phyloP scores from a whole-genome alignment of 2,888 invertebrate species.

The Nowickia ferox region DNA sequence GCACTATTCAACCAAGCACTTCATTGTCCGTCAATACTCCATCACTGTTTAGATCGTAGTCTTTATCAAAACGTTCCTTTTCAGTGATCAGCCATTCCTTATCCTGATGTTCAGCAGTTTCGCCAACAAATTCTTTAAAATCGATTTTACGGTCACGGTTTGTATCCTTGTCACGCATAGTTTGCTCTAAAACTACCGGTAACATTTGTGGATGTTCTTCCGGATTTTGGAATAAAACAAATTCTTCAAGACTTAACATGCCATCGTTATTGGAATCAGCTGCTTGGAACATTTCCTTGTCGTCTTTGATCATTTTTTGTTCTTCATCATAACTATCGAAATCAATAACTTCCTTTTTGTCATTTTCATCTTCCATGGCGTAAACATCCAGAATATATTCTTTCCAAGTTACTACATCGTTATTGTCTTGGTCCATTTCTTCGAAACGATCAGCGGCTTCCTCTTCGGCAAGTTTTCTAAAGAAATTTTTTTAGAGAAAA shows the following conservation, averaged over 20 bases:
- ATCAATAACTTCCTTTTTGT: slow-evolving; percentile 81
- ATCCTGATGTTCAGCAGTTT: slow-evolving; percentile 86
- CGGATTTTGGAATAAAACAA: slow-evolving; percentile 94
- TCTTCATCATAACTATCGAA: slow-evolving; percentile 85
- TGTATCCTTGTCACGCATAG: slow-evolving; percentile 92
- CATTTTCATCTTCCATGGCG: slow-evolving; percentile 87
- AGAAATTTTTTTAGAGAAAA: slow-evolving; percentile 17
- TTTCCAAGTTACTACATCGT: slow-evolving; percentile 93
- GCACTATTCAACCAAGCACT: slow-evolving; percentile 94
- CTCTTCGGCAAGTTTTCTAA: slow-evolving; percentile 91
- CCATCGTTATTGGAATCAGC: slow-evolving; percentile 94
- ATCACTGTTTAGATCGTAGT: slow-evolving; percentile 93
- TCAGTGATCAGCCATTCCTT: slow-evolving; percentile 89
- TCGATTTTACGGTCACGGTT: slow-evolving; percentile 93
- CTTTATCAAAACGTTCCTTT: slow-evolving; percentile 93
- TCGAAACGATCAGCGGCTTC: slow-evolving; percentile 93
- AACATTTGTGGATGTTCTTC: slow-evolving; percentile 96
- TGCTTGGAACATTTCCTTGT: slow-evolving; percentile 92
- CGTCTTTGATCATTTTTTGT: slow-evolving; percentile 88
- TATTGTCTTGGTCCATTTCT: slow-evolving; percentile 92
- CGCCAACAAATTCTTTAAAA: slow-evolving; percentile 85
- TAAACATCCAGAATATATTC: slow-evolving; percentile 96
- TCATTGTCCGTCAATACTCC: slow-evolving; percentile 91
- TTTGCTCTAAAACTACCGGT: slow-evolving; percentile 90
- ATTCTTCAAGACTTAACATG: slow-evolving; percentile 89